phyloP scores from a whole-genome alignment of 2,797 vertebrate species.

The Natrix natrix region DNA sequence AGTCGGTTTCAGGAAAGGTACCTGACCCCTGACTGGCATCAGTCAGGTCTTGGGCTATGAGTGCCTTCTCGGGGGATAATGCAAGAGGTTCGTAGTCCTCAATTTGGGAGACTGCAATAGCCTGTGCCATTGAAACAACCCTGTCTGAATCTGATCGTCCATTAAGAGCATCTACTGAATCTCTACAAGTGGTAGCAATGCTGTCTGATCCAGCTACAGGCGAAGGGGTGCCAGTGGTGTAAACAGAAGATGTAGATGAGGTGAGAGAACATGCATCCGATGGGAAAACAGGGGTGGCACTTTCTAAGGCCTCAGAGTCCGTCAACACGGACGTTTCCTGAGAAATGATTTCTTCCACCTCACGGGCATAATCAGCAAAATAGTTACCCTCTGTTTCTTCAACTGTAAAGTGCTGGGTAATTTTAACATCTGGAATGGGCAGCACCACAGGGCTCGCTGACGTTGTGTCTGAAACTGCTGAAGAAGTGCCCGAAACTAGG shows the following conservation, averaged over 20 bases:
- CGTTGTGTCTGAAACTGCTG: constrained; percentile 77
- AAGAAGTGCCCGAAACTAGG: constrained; percentile 71
- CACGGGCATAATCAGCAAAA: constrained; percentile 77
- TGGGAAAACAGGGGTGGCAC: constrained; percentile 68
- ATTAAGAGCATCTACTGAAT: constrained; percentile 53
- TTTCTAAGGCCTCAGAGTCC: constrained; percentile 68
- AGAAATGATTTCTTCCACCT: constrained; percentile 79
- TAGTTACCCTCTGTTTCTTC: constrained; percentile 93
- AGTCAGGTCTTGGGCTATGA: constrained; percentile 50
- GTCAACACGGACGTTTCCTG: constrained; percentile 72
- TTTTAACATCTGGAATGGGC: constrained; percentile 97
- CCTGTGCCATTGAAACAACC: constrained; percentile 49
- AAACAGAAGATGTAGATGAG: constrained; percentile 72
- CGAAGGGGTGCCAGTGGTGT: constrained; percentile 72
- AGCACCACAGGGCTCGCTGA: constrained; percentile 79
- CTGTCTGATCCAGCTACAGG: constrained; percentile 61
- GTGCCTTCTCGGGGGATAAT: not conserved
- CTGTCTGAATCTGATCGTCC: constrained; percentile 63
- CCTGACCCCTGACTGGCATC: constrained; percentile 73
- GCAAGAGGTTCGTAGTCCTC: constrained; percentile 58
- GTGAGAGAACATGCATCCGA: constrained; percentile 73
- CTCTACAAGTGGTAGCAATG: constrained; percentile 52
- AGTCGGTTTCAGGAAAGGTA: constrained; percentile 73
- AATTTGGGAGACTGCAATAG: constrained; percentile 57
- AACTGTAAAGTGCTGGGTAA: constrained; percentile 95